Evolutionary conservation across 1,140 invertebrate genomes (phyloP).

Genomic region (Piezodorus guildinii): DNA sequence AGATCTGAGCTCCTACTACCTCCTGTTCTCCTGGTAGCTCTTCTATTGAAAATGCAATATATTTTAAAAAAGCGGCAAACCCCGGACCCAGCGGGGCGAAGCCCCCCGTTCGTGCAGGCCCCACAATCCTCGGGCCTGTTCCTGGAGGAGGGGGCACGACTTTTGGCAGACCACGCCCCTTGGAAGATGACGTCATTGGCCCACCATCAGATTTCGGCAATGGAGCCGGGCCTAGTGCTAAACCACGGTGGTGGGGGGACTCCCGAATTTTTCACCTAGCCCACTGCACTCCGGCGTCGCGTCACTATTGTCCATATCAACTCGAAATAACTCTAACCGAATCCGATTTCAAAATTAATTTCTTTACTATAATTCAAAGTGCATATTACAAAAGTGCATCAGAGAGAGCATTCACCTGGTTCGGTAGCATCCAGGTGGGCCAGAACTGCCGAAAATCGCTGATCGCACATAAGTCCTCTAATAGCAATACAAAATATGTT

Average conservation of each 20-base stretch:
- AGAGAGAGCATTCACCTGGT: no score
- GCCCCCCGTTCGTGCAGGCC: neutral
- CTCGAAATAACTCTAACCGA: neutral
- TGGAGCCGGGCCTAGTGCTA: slow-evolving; percentile 14
- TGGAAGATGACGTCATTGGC: neutral
- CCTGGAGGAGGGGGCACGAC: slow-evolving; percentile 4
- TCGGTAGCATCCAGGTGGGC: no score
- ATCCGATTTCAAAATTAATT: neutral
- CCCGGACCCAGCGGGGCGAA: no score
- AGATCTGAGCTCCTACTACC: slow-evolving; percentile 2
- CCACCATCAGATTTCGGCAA: slow-evolving; percentile 13
- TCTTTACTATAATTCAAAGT: neutral
- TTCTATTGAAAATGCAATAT: slow-evolving; percentile 25
- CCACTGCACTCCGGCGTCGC: neutral
- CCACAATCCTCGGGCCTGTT: neutral
- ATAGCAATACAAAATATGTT: no score
- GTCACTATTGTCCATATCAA: neutral
- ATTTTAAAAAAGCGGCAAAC: slow-evolving; percentile 19
- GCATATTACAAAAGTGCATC: no score
- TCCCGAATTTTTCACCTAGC: neutral
- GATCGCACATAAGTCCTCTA: no score
- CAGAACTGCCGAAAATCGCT: no score
- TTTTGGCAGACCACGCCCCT: neutral
- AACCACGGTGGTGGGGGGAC: neutral
- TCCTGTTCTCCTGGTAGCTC: slow-evolving; percentile 12